Percentiles rank a stretch among this genome's conserved stretches.
phyloP scores from a whole-genome alignment of 1,140 invertebrate genomes.

The Pseudomyrmex dendroicus region DNA sequence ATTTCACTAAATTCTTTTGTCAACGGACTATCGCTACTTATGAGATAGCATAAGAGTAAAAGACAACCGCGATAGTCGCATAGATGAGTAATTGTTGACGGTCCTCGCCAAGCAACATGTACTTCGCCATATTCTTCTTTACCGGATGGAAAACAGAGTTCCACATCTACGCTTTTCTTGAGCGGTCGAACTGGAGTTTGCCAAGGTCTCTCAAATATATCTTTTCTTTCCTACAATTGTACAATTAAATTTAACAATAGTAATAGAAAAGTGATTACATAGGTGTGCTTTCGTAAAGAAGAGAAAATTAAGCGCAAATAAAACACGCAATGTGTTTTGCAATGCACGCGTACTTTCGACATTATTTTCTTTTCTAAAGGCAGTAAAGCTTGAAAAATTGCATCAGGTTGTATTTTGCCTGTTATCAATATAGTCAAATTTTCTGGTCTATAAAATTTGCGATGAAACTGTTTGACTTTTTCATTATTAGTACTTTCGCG shows the following conservation, averaged over 20 bases:
- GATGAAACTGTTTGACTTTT: slow-evolving; percentile 93
- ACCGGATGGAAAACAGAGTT: slow-evolving; percentile 92
- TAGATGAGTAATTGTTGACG: slow-evolving; percentile 87
- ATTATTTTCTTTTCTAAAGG: too few relatives aligned
- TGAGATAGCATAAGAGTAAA: slow-evolving; percentile 93
- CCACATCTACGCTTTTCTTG: slow-evolving; percentile 83
- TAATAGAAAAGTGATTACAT: not conserved
- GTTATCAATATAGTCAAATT: slow-evolving; percentile 93
- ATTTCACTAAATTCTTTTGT: slow-evolving; percentile 94
- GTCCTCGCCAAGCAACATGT: slow-evolving; percentile 92
- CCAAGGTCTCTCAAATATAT: slow-evolving; percentile 91
- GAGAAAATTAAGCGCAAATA: too few relatives aligned
- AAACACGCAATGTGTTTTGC: too few relatives aligned
- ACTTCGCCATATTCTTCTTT: slow-evolving; percentile 94
- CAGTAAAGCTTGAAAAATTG: too few relatives aligned
- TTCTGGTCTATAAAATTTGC: slow-evolving; percentile 94
- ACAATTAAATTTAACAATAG: not conserved
- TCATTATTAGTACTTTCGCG: slow-evolving; percentile 92
- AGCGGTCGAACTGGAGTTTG: slow-evolving; percentile 89
- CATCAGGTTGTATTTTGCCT: too few relatives aligned
- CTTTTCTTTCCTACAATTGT: slow-evolving; percentile 85
- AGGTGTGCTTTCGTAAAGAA: not conserved
- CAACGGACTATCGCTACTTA: slow-evolving; percentile 92
- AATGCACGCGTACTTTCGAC: too few relatives aligned
- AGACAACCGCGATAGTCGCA: slow-evolving; percentile 88